A percentile compares a stretch with the other conserved stretches of the same genome.
These are phyloP conservation scores for Sycophila sp. DNA, from an alignment of 1,140 invertebrate genomes.

Conservation along the genomic window DNA sequence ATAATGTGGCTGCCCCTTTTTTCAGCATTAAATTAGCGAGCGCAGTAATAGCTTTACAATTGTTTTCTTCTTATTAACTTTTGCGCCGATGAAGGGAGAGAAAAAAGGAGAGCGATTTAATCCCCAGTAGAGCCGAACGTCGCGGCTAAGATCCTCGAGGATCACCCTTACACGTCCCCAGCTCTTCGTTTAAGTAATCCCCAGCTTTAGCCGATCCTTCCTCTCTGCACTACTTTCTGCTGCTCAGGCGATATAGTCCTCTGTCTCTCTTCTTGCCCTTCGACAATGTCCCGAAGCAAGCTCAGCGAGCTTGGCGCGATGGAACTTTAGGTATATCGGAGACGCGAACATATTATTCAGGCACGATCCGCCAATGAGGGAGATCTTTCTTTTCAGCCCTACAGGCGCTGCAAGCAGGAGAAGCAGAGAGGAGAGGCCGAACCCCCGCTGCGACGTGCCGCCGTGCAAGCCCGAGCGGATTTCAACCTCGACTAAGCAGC, in stretches of 20 bases:
- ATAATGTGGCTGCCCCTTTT: too few species aligned
- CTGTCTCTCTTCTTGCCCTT: background rate
- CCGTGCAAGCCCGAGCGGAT: conserved; percentile 30
- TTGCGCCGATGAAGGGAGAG: too few species aligned
- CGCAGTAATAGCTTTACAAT: too few species aligned
- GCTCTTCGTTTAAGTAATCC: conserved; percentile 23
- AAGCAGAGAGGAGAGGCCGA: background rate
- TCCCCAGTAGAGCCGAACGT: conserved; percentile 51
- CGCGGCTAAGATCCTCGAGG: conserved; percentile 50
- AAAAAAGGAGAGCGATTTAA: too few species aligned
- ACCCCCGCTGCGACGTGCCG: conserved; percentile 39
- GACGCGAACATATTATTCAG: conserved; percentile 30
- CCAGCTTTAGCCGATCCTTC: conserved; percentile 13
- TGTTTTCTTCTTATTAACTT: too few species aligned
- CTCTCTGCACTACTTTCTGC: conserved; percentile 19
- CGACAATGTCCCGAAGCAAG: background rate
- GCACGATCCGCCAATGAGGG: conserved; percentile 23
- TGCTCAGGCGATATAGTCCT: background rate
- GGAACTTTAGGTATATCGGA: background rate
- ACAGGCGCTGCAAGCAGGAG: conserved; percentile 33
- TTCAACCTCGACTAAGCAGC: background rate
- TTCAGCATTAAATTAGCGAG: too few species aligned
- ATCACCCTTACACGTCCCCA: conserved; percentile 37
- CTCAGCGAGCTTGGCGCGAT: background rate
- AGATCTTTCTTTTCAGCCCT: conserved; percentile 39